Evolutionary conservation across 92 coral and sea anemone species (phyloP).

Genomic region (Paragorgia papillata): DNA sequence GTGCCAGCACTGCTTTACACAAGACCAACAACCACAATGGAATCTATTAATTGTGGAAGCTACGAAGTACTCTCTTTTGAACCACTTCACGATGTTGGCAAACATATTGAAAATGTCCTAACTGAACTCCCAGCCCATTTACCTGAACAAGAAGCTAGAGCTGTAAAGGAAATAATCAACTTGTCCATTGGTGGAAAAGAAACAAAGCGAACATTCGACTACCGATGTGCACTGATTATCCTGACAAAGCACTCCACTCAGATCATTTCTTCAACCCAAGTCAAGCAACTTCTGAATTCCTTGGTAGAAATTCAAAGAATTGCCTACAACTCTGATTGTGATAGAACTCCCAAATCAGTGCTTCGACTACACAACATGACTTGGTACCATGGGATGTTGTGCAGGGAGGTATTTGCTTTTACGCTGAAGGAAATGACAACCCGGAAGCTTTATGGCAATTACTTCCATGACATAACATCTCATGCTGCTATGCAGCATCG

Average conservation of each 20-base stretch:
- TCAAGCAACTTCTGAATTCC: slow-evolving; percentile 53
- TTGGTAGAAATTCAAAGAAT: too few species aligned
- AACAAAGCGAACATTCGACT: too few species aligned
- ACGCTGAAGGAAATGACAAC: too few species aligned
- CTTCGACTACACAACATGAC: too few species aligned
- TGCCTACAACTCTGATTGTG: neutral
- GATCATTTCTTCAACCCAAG: slow-evolving; percentile 32
- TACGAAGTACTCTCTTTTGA: slow-evolving; percentile 68
- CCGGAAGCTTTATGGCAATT: too few species aligned
- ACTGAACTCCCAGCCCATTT: slow-evolving; percentile 56
- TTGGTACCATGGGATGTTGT: too few species aligned
- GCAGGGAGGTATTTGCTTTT: too few species aligned
- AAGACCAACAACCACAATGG: slow-evolving; percentile 9
- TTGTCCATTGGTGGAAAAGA: slow-evolving; percentile 37
- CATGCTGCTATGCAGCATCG: too few species aligned
- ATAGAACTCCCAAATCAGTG: slow-evolving; percentile 6
- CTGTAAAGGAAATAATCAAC: slow-evolving; percentile 15
- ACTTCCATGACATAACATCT: too few species aligned
- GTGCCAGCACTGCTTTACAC: neutral
- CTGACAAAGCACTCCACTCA: slow-evolving; percentile 48
- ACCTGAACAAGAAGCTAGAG: slow-evolving; percentile 36
- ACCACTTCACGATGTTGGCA: too few species aligned
- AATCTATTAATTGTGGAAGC: slow-evolving; percentile 22
- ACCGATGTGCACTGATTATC: too few species aligned
- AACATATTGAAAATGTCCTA: slow-evolving; percentile 49